Evolutionary conservation across 2,888 invertebrate genomes (phyloP).

Genomic region (Cerceris rybyensis): DNA sequence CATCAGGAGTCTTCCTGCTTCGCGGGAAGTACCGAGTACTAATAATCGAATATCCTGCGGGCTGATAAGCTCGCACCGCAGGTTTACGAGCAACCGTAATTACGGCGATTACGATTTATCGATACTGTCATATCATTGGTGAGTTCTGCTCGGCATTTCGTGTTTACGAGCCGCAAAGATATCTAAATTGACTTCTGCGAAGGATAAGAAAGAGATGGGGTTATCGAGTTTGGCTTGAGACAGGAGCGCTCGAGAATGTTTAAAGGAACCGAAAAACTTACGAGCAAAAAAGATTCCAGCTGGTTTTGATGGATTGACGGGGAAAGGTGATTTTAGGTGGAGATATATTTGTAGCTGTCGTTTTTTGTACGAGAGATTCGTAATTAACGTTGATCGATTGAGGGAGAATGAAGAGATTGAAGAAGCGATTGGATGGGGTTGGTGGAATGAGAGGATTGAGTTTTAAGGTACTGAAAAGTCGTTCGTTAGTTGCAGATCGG

Average conservation of each 20-base stretch:
- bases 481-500: no score
- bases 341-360: no score
- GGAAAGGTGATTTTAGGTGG: no score
- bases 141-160: neutral
- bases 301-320: no score
- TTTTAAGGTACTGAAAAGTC: no score
- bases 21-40: slow-evolving; percentile 33
- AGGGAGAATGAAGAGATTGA: no score
- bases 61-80: slow-evolving; percentile 32
- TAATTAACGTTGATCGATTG: no score
- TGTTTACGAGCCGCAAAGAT: slow-evolving; percentile 20
- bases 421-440: no score
- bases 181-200: slow-evolving; percentile 56
- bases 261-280: neutral
- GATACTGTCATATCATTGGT: slow-evolving; percentile 33
- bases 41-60: slow-evolving; percentile 13
- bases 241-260: neutral
- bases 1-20: slow-evolving; percentile 23
- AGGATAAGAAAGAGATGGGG: neutral
- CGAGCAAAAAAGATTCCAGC: no score
- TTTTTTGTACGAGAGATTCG: no score
- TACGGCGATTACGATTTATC: slow-evolving; percentile 57
- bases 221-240: neutral
- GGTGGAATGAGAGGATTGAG: no score
- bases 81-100: slow-evolving; percentile 39